Percentiles rank a stretch among this genome's conserved stretches.
Conservation (phyloP, 2,888 invertebrate genomes). For the Caradrina clavipalpis region DNA sequence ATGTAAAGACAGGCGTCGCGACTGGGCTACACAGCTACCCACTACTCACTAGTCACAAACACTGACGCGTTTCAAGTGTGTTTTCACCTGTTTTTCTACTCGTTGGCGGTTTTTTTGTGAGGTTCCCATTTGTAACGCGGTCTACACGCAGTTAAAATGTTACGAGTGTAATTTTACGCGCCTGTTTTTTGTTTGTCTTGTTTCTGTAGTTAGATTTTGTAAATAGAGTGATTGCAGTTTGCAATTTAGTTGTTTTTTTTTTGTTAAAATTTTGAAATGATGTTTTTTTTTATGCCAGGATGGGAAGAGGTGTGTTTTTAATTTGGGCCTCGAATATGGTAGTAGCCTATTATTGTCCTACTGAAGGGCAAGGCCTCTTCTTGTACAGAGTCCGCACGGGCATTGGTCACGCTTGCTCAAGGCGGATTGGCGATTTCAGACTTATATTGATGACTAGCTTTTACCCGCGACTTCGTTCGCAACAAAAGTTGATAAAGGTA, state of each 20-base stretch:
- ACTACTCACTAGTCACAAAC: slow-evolving; percentile 53
- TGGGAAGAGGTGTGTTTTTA: too few species aligned
- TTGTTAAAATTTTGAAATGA: slow-evolving; percentile 9
- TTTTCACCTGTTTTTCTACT: slow-evolving; percentile 61
- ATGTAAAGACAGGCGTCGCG: slow-evolving; percentile 53
- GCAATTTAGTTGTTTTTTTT: slow-evolving; percentile 2
- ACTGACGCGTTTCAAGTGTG: slow-evolving; percentile 63
- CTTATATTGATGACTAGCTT: too few species aligned
- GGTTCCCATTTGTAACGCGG: slow-evolving; percentile 46
- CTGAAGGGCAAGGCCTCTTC: too few species aligned
- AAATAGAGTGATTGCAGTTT: slow-evolving; percentile 17
- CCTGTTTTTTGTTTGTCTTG: slow-evolving; percentile 7
- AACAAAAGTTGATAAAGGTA: too few species aligned
- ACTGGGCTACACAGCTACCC: slow-evolving; percentile 33
- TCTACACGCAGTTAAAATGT: slow-evolving; percentile 48
- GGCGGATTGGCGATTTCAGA: too few species aligned
- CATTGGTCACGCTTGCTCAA: too few species aligned
- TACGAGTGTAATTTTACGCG: slow-evolving; percentile 21
- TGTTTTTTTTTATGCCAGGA: background rate
- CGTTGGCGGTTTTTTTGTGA: slow-evolving; percentile 52
- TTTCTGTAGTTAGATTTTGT: background rate
- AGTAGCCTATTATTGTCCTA: too few species aligned
- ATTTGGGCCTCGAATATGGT: too few species aligned
- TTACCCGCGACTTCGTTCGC: too few species aligned
- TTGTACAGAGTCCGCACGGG: too few species aligned